These are phyloP conservation scores for Cydia splendana DNA, from an alignment of 1,140 invertebrate species.

Conservation along the genomic window DNA sequence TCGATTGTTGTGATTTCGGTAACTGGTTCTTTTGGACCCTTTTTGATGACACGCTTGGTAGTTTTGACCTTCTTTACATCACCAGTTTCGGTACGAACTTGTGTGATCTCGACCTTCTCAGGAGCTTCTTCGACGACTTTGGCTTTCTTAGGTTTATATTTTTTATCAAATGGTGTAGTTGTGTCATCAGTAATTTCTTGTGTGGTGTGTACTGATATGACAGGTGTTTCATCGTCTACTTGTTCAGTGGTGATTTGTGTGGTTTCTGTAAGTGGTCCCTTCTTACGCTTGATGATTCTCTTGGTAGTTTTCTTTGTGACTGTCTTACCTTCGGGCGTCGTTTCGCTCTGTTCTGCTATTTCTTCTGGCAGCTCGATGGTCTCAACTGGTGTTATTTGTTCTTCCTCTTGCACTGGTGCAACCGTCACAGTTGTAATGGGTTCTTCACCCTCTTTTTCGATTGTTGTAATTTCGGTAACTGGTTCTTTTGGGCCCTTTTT, in stretches of 20 bases:
- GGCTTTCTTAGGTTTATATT: no score
- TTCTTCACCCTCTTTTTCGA: slow-evolving; percentile 57
- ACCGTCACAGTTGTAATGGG: slow-evolving; percentile 54
- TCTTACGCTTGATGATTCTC: neutral
- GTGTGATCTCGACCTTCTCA: slow-evolving; percentile 42
- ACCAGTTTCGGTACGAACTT: neutral
- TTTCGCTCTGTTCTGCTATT: slow-evolving; percentile 20
- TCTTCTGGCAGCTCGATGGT: slow-evolving; percentile 44
- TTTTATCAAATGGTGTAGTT: neutral
- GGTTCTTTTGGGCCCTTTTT: slow-evolving; percentile 54
- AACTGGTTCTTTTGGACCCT: slow-evolving; percentile 65
- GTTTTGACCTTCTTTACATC: neutral
- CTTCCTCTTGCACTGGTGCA: slow-evolving; percentile 42
- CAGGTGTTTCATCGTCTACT: neutral
- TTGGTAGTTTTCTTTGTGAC: neutral
- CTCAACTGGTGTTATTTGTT: slow-evolving; percentile 33
- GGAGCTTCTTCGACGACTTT: neutral
- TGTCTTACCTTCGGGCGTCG: neutral
- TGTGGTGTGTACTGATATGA: neutral
- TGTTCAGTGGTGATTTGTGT: neutral
- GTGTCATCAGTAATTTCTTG: neutral
- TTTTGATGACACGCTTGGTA: slow-evolving; percentile 37
- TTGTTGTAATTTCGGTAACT: slow-evolving; percentile 56
- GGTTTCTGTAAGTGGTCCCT: neutral
- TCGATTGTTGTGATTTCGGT: slow-evolving; percentile 74